Evolutionary conservation across 1,140 invertebrate genomes (phyloP).

Genomic region (Pogonomyrmex californicus): DNA sequence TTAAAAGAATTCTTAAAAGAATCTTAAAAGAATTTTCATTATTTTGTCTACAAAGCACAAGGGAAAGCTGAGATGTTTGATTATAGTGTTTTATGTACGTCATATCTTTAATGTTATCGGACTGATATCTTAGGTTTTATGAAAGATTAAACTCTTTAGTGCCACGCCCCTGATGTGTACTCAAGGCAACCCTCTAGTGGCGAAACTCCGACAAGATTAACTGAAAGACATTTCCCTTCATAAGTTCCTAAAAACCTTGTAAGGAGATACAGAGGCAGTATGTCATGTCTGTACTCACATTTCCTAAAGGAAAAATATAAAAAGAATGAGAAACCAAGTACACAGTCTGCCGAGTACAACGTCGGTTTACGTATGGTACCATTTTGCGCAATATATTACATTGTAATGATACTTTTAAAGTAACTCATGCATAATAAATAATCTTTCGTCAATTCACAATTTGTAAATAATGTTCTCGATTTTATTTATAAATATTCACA

Average conservation of each 20-base stretch:
- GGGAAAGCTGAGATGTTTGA: not conserved
- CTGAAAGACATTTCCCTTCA: slow-evolving; percentile 36
- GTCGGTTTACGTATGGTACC: not conserved
- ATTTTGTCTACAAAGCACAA: not conserved
- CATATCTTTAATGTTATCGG: slow-evolving; percentile 17
- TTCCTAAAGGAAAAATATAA: not conserved
- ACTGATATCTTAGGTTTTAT: slow-evolving; percentile 17
- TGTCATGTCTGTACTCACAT: slow-evolving; percentile 9
- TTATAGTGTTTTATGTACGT: not conserved
- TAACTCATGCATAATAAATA: slow-evolving; percentile 7
- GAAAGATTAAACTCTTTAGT: slow-evolving; percentile 40
- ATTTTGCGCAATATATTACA: not conserved
- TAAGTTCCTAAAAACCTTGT: slow-evolving; percentile 32
- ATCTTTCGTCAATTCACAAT: not conserved
- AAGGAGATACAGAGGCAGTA: slow-evolving; percentile 7
- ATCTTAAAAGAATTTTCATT: not conserved
- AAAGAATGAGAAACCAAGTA: not conserved
- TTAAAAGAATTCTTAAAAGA: not conserved
- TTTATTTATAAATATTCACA: slow-evolving; percentile 5
- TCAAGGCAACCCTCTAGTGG: not conserved
- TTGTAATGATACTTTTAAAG: not conserved
- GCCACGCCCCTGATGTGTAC: not conserved
- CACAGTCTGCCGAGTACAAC: not conserved
- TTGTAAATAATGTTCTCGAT: not conserved
- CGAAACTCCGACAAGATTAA: slow-evolving; percentile 28